Percentiles rank a stretch among this genome's conserved stretches.
Evolutionary conservation across 2,888 invertebrate genomes (phyloP).

Genomic region (Zelleria hepariella): DNA sequence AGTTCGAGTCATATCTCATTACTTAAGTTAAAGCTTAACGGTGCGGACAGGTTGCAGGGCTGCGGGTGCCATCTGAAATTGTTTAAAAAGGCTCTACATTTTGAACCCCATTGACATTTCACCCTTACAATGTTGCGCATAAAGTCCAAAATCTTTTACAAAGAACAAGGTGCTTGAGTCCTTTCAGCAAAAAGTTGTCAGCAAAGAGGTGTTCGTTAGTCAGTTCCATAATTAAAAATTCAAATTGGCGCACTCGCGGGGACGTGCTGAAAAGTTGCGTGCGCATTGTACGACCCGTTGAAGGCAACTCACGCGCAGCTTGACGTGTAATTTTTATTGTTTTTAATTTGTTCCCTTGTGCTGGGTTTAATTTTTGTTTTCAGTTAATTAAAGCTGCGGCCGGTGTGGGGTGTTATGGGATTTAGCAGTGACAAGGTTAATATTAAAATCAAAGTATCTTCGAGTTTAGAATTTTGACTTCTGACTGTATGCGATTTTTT

Average conservation of each 20-base stretch:
- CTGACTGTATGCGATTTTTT: too few species aligned
- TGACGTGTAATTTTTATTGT: neutral
- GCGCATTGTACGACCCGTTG: conserved; percentile 21
- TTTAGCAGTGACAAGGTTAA: too few species aligned
- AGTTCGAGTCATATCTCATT: conserved; percentile 64
- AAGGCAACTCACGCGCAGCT: conserved; percentile 27
- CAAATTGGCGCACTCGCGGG: conserved; percentile 41
- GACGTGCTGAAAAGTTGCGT: conserved; percentile 47
- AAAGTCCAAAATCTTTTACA: conserved; percentile 20
- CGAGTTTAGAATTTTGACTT: too few species aligned
- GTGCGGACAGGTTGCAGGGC: conserved; percentile 48
- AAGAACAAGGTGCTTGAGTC: conserved; percentile 6
- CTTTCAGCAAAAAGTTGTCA: conserved; percentile 13
- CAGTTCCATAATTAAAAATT: conserved; percentile 58
- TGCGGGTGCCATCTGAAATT: conserved; percentile 35
- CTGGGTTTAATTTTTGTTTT: neutral
- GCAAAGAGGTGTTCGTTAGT: conserved; percentile 52
- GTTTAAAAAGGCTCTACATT: conserved; percentile 26
- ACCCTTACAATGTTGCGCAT: conserved; percentile 12
- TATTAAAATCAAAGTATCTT: too few species aligned
- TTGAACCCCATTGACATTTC: conserved; percentile 10
- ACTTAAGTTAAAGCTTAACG: conserved; percentile 58
- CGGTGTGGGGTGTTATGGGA: neutral
- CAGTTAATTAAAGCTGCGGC: neutral
- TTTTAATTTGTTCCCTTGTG: neutral